These are phyloP conservation scores for Drosophila cyrtoloma DNA, from an alignment of 2,888 invertebrate species.

Conservation along the genomic window DNA sequence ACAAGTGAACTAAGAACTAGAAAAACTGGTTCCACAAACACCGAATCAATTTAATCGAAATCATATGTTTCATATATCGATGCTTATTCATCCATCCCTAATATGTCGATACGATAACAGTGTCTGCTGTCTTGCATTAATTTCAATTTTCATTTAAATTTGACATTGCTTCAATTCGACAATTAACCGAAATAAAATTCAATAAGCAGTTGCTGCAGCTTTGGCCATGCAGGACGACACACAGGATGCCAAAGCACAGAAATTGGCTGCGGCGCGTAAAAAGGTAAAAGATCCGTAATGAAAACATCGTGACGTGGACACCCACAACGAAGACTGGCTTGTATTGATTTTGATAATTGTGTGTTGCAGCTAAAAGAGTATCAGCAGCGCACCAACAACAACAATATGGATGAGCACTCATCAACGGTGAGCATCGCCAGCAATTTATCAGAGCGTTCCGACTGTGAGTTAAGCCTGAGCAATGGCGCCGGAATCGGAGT, in stretches of 20 bases:
- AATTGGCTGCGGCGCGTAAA: slow-evolving; percentile 84
- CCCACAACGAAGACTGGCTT: slow-evolving; percentile 6
- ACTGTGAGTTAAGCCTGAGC: slow-evolving; percentile 71
- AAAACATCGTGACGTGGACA: slow-evolving; percentile 74
- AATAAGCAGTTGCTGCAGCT: slow-evolving; percentile 18
- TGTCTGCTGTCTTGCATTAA: slow-evolving; percentile 10
- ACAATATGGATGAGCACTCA: slow-evolving; percentile 63
- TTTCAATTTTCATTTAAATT: slow-evolving; percentile 43
- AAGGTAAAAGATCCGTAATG: slow-evolving; percentile 74
- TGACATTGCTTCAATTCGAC: slow-evolving; percentile 8
- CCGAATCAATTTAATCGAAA: neutral
- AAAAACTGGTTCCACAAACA: neutral
- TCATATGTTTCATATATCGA: slow-evolving; percentile 12
- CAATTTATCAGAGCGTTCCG: slow-evolving; percentile 80
- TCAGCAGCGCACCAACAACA: slow-evolving; percentile 72
- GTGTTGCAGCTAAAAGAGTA: slow-evolving; percentile 79
- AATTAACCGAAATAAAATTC: neutral
- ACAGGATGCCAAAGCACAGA: slow-evolving; percentile 83
- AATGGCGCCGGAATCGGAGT: slow-evolving; percentile 23
- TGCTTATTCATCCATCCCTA: slow-evolving; percentile 6
- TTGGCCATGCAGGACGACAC: slow-evolving; percentile 81
- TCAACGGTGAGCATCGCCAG: slow-evolving; percentile 74
- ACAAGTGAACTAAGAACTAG: neutral
- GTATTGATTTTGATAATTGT: slow-evolving; percentile 58
- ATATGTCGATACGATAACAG: slow-evolving; percentile 25